A percentile compares a stretch with the other conserved stretches of the same genome.
Conservation (phyloP, 2,888 invertebrate genomes). For the Leucophenga maculata region DNA sequence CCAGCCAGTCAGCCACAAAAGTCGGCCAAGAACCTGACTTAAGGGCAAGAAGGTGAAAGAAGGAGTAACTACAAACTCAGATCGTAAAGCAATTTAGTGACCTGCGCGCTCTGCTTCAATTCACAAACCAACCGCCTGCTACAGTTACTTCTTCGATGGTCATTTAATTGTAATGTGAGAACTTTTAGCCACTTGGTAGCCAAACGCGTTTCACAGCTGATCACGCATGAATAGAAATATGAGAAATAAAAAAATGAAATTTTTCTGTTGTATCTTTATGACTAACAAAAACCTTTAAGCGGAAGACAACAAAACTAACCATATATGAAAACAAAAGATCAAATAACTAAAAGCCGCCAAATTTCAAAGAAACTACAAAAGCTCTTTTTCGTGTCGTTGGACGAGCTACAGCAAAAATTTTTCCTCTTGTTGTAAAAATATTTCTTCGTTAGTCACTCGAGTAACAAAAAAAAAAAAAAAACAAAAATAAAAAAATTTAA, state of each 20-base stretch:
- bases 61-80: too few species aligned
- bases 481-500: too few species aligned
- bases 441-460: too few species aligned
- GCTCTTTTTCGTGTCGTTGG: constrained; percentile 52
- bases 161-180: constrained; percentile 55
- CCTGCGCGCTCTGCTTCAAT: too few species aligned
- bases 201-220: constrained; percentile 7
- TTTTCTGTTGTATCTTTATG: constrained; percentile 38
- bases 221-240: constrained; percentile 9
- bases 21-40: too few species aligned
- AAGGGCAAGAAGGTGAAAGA: too few species aligned
- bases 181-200: constrained; percentile 41
- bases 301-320: constrained; percentile 45
- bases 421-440: constrained; percentile 11
- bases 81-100: too few species aligned
- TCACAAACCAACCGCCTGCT: too few species aligned
- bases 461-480: too few species aligned
- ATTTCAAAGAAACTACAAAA: constrained; percentile 66
- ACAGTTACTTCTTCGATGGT: too few species aligned
- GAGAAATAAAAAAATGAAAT: not conserved
- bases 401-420: constrained; percentile 8
- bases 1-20: too few species aligned
- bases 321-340: constrained; percentile 53
- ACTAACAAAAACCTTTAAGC: constrained; percentile 50
- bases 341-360: constrained; percentile 61